These are phyloP conservation scores for Psilanteris sp. DNA, from an alignment of 1,140 invertebrate species.

Conservation along the genomic window DNA sequence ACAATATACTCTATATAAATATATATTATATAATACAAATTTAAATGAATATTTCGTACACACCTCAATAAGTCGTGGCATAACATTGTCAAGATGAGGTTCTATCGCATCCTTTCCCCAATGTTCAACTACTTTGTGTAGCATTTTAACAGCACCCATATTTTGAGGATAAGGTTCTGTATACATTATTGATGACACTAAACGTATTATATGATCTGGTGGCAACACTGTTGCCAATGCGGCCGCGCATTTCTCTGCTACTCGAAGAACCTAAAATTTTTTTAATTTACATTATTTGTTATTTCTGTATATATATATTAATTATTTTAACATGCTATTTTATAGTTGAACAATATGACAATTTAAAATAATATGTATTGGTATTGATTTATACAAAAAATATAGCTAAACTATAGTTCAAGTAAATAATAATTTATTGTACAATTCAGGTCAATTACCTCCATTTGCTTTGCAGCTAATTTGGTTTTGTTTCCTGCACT, in stretches of 20 bases:
- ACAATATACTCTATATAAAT: no score
- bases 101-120: conserved; percentile 85
- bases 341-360: no score
- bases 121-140: conserved; percentile 90
- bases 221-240: conserved; percentile 88
- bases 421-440: no score
- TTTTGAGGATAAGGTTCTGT: conserved; percentile 92
- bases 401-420: no score
- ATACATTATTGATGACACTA: conserved; percentile 90
- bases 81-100: conserved; percentile 87
- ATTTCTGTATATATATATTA: no score
- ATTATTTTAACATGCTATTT: no score
- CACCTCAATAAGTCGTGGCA: conserved; percentile 93
- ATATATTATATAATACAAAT: no score
- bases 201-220: conserved; percentile 84
- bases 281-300: no score
- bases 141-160: conserved; percentile 95
- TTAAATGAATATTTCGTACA: no score
- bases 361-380: no score
- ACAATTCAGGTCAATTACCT: no score
- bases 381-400: no score
- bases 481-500: conserved; percentile 67
- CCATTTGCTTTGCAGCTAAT: conserved; percentile 77
- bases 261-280: conserved; percentile 79
- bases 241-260: conserved; percentile 84